These are phyloP conservation scores for Drosophila athabasca DNA, from an alignment of 1,140 invertebrate species.

Conservation along the genomic window DNA sequence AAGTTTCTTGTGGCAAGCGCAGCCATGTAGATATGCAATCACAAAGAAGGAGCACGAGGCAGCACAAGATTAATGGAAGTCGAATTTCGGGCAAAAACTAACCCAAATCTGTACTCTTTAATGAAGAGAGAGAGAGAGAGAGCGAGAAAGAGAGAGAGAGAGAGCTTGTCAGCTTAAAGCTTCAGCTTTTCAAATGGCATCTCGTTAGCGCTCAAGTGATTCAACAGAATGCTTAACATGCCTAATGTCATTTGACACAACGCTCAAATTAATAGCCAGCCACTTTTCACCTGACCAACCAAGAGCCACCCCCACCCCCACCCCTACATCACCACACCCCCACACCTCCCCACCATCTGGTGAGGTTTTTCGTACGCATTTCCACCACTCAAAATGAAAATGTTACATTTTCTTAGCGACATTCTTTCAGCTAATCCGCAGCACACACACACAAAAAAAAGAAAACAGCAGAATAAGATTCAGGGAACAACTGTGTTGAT, in stretches of 20 bases:
- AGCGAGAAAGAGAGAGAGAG: constrained; percentile 4
- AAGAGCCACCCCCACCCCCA: not conserved
- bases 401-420: constrained; percentile 49
- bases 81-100: constrained; percentile 42
- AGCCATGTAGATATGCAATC: constrained; percentile 36
- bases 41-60: constrained; percentile 10
- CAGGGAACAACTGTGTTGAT: not conserved
- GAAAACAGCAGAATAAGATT: not conserved
- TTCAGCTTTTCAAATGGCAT: constrained; percentile 74
- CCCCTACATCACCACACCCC: no score
- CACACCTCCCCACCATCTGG: constrained; percentile 2
- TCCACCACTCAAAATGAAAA: constrained; percentile 53
- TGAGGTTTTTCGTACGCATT: constrained; percentile 61
- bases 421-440: constrained; percentile 68
- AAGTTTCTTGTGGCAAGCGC: constrained; percentile 41
- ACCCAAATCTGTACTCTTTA: constrained; percentile 36
- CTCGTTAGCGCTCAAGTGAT: constrained; percentile 78
- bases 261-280: constrained; percentile 77
- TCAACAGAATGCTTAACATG: constrained; percentile 80
- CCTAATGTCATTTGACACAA: constrained; percentile 78
- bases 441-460: constrained; percentile 10
- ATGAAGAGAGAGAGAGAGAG: constrained; percentile 17
- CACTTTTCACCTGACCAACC: constrained; percentile 77
- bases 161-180: constrained; percentile 34
- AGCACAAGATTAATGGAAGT: constrained; percentile 40